Evolutionary conservation across 2,888 invertebrate genomes (phyloP), one percentile per base, ranked within the genome.

Genomic region (Lasioglossum figueresi): DNA sequence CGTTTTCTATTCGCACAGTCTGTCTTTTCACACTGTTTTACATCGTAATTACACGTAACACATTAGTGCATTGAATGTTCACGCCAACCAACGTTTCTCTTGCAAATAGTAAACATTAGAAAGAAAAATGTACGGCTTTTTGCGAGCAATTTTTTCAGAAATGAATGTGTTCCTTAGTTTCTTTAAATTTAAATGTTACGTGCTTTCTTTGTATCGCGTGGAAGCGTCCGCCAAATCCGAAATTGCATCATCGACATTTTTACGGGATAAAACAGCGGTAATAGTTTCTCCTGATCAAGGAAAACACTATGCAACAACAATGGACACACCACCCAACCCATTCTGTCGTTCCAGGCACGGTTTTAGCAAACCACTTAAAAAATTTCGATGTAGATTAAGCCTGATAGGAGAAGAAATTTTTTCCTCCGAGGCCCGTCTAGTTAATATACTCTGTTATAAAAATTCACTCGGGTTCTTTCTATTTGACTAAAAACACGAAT

Each of bases 111-210:
- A 45, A 48, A 19, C 19, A 19, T 48, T 48, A 5, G 19, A 48
- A 5, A 10, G n/a, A 43, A 37, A 48, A 48, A 19, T 19, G 2
- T 40, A 40, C 40, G 12, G 12, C 12, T 43, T 43, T 43, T 43
- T 43, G 40, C 40, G 12, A 43, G 40, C 12, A 43, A 37, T 12
- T 43, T 43, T 43, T 12, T 12, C 12, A 43, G 0, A 43, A 43
- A 43, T 43, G 3, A 4, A 43, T 43, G 2, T 43, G 43, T 43
- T 4, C 14, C 12, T 12, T 2, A 12, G 3, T 43, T 43, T 43
- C 0, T 3, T 4, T 3, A 0, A 12, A 43, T 1, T 43, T 0
- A 43, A 14, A 43, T 14, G 43, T 43, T 37, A 4, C 3, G 14
- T 14, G 43, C 14, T 43, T 12, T 12, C 40, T 12, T 12, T 14